These are phyloP conservation scores for Colletes gigas DNA, from an alignment of 1,140 invertebrate species.

Conservation along the genomic window DNA sequence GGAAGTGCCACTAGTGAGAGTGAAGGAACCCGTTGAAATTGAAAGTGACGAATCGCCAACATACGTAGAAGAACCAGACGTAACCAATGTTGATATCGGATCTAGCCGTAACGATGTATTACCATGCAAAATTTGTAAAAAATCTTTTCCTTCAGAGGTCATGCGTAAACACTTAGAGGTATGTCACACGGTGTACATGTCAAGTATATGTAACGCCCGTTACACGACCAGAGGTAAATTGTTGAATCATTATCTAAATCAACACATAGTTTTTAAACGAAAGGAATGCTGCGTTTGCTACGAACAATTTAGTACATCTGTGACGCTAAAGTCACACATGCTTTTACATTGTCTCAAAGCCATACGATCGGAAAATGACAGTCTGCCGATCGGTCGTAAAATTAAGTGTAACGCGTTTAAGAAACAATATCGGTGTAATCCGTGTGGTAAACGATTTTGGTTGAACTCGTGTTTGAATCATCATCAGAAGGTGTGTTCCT, in stretches of 20 bases:
- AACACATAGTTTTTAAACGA: constrained; percentile 38
- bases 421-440: constrained; percentile 38
- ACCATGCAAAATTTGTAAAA: constrained; percentile 56
- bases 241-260: constrained; percentile 58
- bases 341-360: constrained; percentile 62
- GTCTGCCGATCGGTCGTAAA: constrained; percentile 15
- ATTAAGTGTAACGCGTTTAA: constrained; percentile 35
- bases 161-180: constrained; percentile 41
- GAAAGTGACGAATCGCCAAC: neutral
- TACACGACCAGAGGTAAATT: constrained; percentile 48
- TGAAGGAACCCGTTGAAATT: neutral
- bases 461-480: constrained; percentile 35
- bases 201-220: constrained; percentile 64
- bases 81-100: neutral
- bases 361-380: constrained; percentile 32
- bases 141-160: constrained; percentile 31
- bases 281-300: constrained; percentile 65
- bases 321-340: constrained; percentile 53
- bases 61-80: neutral
- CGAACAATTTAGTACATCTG: neutral
- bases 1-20: neutral
- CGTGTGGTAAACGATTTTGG: constrained; percentile 48
- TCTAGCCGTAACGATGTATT: fast-evolving
- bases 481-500: constrained; percentile 49
- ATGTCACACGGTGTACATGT: constrained; percentile 62